phyloP scores from a whole-genome alignment of 2,888 invertebrate species.

The Drosophila birchii region DNA sequence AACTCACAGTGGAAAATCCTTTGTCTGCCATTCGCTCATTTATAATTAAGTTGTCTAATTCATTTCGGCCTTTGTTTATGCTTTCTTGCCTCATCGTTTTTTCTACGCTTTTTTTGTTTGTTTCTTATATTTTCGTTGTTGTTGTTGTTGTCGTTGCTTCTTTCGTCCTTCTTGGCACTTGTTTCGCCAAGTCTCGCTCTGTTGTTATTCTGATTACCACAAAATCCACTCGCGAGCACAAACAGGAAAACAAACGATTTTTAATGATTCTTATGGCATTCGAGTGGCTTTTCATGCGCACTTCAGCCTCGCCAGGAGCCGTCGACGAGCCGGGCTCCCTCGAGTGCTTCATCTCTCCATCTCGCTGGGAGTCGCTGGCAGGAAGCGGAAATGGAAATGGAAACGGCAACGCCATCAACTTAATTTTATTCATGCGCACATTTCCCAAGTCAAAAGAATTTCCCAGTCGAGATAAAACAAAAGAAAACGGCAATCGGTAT shows the following conservation, averaged over 20 bases:
- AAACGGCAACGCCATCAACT: slow-evolving; percentile 70
- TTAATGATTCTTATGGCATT: slow-evolving; percentile 80
- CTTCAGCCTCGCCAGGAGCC: slow-evolving; percentile 55
- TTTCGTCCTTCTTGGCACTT: slow-evolving; percentile 34
- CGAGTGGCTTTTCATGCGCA: slow-evolving; percentile 74
- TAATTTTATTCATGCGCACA: slow-evolving; percentile 77
- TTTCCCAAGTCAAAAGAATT: slow-evolving; percentile 50
- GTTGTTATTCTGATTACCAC: slow-evolving; percentile 72
- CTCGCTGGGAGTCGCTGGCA: slow-evolving; percentile 33
- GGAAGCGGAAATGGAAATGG: slow-evolving; percentile 75
- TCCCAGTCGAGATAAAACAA: slow-evolving; percentile 73
- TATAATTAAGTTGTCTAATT: slow-evolving; percentile 83
- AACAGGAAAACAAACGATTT: slow-evolving; percentile 71
- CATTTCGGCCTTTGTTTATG: slow-evolving; percentile 77
- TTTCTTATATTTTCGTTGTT: neutral
- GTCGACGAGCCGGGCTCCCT: slow-evolving; percentile 12
- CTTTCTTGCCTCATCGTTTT: slow-evolving; percentile 36
- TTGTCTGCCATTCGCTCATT: slow-evolving; percentile 73
- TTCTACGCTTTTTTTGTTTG: neutral
- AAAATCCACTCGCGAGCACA: slow-evolving; percentile 73
- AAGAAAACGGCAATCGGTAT: slow-evolving; percentile 34
- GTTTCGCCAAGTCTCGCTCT: slow-evolving; percentile 30
- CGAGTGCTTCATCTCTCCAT: slow-evolving; percentile 29
- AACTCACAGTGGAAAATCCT: slow-evolving; percentile 64
- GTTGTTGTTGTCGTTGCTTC: neutral